These are phyloP conservation scores for Scomberomorus guttatus DNA, from an alignment of 2,797 vertebrate genomes.

Conservation along the genomic window DNA sequence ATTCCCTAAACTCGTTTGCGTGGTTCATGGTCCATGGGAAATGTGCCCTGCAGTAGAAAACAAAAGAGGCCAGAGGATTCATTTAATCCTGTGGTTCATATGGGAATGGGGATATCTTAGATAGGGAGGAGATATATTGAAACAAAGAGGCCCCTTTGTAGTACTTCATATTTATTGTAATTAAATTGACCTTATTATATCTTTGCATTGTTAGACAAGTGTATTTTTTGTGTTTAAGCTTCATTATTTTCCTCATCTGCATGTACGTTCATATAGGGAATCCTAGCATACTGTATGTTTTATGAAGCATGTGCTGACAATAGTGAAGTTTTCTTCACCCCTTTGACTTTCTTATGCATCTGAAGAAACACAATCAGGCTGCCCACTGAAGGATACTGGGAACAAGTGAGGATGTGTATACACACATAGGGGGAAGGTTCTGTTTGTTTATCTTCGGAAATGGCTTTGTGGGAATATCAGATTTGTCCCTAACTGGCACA, in stretches of 20 bases:
- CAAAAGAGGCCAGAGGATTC: slow-evolving; percentile 66
- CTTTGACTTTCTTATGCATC: slow-evolving; percentile 23
- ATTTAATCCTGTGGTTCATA: slow-evolving; percentile 71
- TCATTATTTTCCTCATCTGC: slow-evolving; percentile 21
- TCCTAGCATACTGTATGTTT: background rate
- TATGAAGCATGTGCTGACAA: slow-evolving; percentile 26
- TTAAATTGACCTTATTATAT: slow-evolving; percentile 55
- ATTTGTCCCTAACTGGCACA: slow-evolving; percentile 84
- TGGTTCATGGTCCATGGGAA: slow-evolving; percentile 78
- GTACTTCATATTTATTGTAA: slow-evolving; percentile 33
- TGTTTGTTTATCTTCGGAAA: slow-evolving; percentile 87
- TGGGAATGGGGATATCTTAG: slow-evolving; percentile 63
- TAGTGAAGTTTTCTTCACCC: slow-evolving; percentile 9
- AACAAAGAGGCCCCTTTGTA: slow-evolving; percentile 39
- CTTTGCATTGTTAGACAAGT: slow-evolving; percentile 54
- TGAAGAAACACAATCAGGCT: slow-evolving; percentile 48
- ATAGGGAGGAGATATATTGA: slow-evolving; percentile 60
- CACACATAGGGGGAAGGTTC: slow-evolving; percentile 57
- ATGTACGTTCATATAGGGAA: background rate
- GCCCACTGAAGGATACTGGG: slow-evolving; percentile 54
- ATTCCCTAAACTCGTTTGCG: slow-evolving; percentile 61
- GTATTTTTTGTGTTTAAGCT: slow-evolving; percentile 27
- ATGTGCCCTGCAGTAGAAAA: slow-evolving; percentile 54
- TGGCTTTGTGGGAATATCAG: slow-evolving; percentile 86
- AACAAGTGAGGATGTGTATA: slow-evolving; percentile 54